These are phyloP conservation scores for Verasper variegatus DNA, from an alignment of 2,113 vertebrate species.

Conservation along the genomic window DNA sequence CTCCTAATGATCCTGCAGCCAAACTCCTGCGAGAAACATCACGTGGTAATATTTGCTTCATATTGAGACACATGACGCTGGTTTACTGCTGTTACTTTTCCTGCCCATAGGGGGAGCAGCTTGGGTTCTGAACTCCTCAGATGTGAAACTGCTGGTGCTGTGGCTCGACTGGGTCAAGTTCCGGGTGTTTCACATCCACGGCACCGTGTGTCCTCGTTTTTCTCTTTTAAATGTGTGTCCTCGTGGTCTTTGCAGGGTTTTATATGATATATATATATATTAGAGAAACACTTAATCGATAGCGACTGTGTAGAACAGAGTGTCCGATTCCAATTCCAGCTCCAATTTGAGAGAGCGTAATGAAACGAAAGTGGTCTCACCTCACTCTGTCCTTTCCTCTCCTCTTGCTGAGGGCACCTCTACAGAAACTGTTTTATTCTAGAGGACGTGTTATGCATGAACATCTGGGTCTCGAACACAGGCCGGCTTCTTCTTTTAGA, in stretches of 20 bases:
- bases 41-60: too few relatives aligned
- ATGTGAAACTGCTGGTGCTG: neutral
- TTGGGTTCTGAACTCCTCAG: too few relatives aligned
- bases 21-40: too few relatives aligned
- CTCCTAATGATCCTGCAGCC: too few relatives aligned
- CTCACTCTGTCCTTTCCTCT: conserved; percentile 23
- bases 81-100: conserved; percentile 9
- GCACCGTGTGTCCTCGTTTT: conserved; percentile 4
- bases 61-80: neutral
- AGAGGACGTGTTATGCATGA: neutral
- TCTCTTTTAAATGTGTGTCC: neutral
- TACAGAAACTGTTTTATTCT: neutral
- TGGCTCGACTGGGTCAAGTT: neutral
- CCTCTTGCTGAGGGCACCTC: conserved; percentile 7
- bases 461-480: neutral
- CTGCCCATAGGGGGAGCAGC: neutral
- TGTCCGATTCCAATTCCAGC: too few relatives aligned
- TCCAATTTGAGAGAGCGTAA: conserved; percentile 19
- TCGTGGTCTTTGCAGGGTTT: neutral
- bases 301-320: conserved; percentile 26
- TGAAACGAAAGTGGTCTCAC: conserved; percentile 31
- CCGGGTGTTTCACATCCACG: conserved; percentile 19
- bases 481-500: neutral
- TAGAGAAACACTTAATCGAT: conserved; percentile 16
- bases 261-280: neutral